These are phyloP conservation scores for Philhelius pedissequus DNA, from an alignment of 2,888 invertebrate genomes.

Conservation along the genomic window DNA sequence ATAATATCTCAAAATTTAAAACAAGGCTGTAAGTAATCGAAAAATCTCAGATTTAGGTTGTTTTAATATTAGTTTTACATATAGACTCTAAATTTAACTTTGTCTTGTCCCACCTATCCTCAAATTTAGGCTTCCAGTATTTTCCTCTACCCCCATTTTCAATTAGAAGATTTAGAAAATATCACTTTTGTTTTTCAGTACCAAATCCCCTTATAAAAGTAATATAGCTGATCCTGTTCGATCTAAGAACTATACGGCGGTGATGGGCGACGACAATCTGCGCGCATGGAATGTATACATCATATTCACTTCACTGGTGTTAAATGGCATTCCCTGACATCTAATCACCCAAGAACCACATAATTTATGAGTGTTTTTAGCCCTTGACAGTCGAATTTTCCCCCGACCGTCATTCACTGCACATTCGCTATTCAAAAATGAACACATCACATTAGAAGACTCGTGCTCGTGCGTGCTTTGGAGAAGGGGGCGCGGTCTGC, in stretches of 20 bases:
- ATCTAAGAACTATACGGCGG: background rate
- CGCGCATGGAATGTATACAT: conserved; percentile 53
- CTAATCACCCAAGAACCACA: conserved; percentile 51
- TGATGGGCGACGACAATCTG: conserved; percentile 36
- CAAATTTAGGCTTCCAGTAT: too few relatives aligned
- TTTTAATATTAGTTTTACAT: too few relatives aligned
- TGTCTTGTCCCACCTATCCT: too few relatives aligned
- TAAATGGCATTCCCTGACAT: conserved; percentile 59
- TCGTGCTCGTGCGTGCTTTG: background rate
- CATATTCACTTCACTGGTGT: conserved; percentile 63
- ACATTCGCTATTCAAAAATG: conserved; percentile 59
- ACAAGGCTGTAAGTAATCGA: too few relatives aligned
- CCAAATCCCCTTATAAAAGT: background rate
- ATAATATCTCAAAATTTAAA: too few relatives aligned
- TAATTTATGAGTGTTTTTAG: conserved; percentile 68
- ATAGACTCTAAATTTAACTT: too few relatives aligned
- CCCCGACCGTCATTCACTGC: background rate
- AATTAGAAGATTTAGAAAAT: background rate
- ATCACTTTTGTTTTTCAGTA: conserved; percentile 31
- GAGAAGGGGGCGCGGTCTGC: conserved; percentile 9
- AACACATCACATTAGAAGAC: conserved; percentile 48
- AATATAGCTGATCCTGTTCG: background rate
- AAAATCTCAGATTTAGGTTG: too few relatives aligned
- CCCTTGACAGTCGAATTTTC: conserved; percentile 52
- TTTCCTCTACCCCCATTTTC: background rate